Evolutionary conservation across 2,113 vertebrate species (phyloP).

Genomic region (Coregonus clupeaformis): DNA sequence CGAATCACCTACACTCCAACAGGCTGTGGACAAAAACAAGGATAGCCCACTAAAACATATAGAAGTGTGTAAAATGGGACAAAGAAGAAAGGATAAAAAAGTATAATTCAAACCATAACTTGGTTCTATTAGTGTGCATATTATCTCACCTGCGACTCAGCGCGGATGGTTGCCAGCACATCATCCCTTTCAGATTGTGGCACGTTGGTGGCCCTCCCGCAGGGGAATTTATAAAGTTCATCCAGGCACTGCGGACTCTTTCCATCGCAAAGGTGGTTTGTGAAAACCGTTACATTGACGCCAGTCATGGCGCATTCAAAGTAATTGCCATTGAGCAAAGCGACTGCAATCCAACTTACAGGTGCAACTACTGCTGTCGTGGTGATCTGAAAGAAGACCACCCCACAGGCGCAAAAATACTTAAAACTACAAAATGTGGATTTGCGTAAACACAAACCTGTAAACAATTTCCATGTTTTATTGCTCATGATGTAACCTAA

Average conservation of each 20-base stretch:
- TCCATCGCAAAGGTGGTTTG: conserved; percentile 32
- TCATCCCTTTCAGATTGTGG: fast-evolving
- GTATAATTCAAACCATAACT: not conserved
- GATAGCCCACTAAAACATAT: too few species aligned
- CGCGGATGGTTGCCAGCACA: conserved; percentile 48
- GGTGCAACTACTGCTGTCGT: conserved; percentile 63
- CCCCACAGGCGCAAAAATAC: fast-evolving
- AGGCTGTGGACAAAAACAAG: too few species aligned
- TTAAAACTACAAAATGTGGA: fast-evolving
- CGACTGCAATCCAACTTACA: conserved; percentile 74
- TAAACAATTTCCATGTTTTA: conserved; percentile 70
- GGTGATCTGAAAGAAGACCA: conserved; percentile 29
- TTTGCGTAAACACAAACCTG: conserved; percentile 51
- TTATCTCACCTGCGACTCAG: conserved; percentile 79
- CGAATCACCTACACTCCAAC: too few species aligned
- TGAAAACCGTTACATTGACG: fast-evolving
- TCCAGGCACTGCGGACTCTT: fast-evolving
- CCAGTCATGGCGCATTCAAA: conserved; percentile 72
- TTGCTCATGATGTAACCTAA: conserved; percentile 64
- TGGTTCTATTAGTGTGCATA: not conserved
- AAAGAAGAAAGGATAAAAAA: not conserved
- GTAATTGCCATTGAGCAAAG: conserved; percentile 73
- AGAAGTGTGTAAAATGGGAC: too few species aligned
- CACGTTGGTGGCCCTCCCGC: conserved; percentile 4
- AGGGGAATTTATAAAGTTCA: conserved; percentile 65